Conservation (phyloP, 2,888 invertebrate species). For the Perithous albicinctus region DNA sequence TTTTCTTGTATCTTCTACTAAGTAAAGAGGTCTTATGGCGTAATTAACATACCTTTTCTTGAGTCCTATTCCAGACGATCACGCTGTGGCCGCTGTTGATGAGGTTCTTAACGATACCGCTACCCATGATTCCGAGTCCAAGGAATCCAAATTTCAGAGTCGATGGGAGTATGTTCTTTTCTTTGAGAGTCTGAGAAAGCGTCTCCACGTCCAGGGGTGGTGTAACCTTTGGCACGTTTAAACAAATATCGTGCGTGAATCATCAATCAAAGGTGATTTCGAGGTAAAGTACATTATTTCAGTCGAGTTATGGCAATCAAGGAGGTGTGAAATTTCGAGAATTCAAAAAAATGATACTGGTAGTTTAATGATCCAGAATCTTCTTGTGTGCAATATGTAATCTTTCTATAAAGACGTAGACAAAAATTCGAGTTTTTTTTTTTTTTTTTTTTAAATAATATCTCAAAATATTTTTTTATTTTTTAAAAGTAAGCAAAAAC, state of each 20-base stretch:
- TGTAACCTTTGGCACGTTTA: constrained; percentile 86
- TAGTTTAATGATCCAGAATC: no score
- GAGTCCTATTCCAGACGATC: constrained; percentile 96
- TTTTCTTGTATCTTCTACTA: neutral
- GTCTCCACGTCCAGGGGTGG: constrained; percentile 92
- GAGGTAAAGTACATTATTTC: no score
- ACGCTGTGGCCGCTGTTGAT: constrained; percentile 97
- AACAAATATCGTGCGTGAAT: constrained; percentile 30
- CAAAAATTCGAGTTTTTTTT: no score
- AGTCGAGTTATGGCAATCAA: no score
- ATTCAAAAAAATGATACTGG: no score
- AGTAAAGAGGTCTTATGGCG: neutral
- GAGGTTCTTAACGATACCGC: constrained; percentile 97
- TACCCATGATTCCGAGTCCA: constrained; percentile 97
- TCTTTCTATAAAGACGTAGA: no score
- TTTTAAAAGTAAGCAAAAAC: no score
- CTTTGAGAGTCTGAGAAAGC: constrained; percentile 91
- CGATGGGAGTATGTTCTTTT: constrained; percentile 94
- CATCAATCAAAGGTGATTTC: neutral
- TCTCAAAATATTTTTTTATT: no score
- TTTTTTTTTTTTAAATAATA: no score
- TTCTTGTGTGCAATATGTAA: no score
- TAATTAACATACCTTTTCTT: constrained; percentile 91
- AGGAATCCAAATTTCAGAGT: constrained; percentile 96
- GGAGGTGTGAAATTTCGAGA: no score